These are phyloP conservation scores for Fulica atra DNA, from an alignment of 2,113 vertebrate species.

Conservation along the genomic window DNA sequence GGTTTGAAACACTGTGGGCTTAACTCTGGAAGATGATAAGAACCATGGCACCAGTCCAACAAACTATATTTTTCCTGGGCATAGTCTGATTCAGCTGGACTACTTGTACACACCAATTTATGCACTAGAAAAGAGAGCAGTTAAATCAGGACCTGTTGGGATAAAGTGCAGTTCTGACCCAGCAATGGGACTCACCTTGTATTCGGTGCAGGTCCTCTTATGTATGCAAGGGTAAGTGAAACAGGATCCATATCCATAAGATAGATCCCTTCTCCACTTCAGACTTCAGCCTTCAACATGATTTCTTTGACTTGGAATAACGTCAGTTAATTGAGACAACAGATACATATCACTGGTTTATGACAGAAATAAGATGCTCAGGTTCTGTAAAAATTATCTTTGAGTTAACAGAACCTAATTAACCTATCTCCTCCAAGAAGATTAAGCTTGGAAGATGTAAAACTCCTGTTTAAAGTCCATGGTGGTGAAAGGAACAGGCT, in stretches of 20 bases:
- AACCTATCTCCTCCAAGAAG: neutral
- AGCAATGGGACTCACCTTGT: neutral
- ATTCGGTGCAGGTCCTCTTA: neutral
- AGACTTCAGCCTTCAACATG: neutral
- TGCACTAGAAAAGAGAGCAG: neutral
- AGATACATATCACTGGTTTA: neutral
- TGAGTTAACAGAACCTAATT: neutral
- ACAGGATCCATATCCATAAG: neutral
- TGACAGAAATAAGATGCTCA: neutral
- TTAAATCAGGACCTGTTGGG: neutral
- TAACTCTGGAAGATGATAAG: neutral
- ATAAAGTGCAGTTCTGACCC: neutral
- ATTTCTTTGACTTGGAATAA: neutral
- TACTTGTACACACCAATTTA: neutral
- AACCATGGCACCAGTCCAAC: neutral
- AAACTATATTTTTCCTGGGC: neutral
- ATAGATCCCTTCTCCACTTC: neutral
- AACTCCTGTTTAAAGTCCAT: neutral
- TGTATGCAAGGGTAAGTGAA: neutral
- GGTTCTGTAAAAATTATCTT: neutral
- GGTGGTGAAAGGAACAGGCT: neutral
- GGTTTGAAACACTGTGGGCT: neutral
- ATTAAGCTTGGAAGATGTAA: neutral
- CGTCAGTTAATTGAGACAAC: neutral
- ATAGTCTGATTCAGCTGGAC: neutral